Evolutionary conservation across 2,113 vertebrate genomes (phyloP).

Genomic region (Heterotilapia buettikoferi): DNA sequence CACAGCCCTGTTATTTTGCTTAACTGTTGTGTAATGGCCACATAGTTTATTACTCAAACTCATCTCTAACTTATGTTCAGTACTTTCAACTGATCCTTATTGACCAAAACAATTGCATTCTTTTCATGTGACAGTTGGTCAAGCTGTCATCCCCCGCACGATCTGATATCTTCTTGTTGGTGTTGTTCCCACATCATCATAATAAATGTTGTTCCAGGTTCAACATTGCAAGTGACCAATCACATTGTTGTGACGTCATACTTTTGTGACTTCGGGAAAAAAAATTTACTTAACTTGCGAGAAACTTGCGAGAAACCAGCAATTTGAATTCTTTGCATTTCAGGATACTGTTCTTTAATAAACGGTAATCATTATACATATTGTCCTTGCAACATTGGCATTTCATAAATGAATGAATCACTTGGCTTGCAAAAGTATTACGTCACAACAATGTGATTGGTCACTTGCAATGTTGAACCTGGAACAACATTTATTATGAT

Average conservation of each 20-base stretch:
- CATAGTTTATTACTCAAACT: not conserved
- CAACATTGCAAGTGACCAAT: not conserved
- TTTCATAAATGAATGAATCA: not conserved
- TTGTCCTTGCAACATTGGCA: not conserved
- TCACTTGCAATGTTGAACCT: not conserved
- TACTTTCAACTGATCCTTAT: not conserved
- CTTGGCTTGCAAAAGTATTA: not conserved
- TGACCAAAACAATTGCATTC: not conserved
- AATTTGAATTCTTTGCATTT: not conserved
- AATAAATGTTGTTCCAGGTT: not conserved
- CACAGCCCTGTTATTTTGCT: not conserved
- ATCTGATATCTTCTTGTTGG: not conserved
- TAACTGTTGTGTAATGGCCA: not conserved
- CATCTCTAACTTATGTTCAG: not conserved
- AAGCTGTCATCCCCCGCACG: not conserved
- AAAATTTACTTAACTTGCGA: not conserved
- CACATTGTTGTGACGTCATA: not conserved
- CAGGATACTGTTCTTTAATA: not conserved
- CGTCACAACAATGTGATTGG: not conserved
- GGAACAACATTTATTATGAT: not conserved
- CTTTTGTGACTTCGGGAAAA: fast-evolving
- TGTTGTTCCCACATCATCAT: not conserved
- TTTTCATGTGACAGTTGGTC: not conserved
- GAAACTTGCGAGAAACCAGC: not conserved
- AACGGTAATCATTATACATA: not conserved